Evolutionary conservation across 2,797 vertebrate genomes (phyloP).

Genomic region (Neoniphon sammara): DNA sequence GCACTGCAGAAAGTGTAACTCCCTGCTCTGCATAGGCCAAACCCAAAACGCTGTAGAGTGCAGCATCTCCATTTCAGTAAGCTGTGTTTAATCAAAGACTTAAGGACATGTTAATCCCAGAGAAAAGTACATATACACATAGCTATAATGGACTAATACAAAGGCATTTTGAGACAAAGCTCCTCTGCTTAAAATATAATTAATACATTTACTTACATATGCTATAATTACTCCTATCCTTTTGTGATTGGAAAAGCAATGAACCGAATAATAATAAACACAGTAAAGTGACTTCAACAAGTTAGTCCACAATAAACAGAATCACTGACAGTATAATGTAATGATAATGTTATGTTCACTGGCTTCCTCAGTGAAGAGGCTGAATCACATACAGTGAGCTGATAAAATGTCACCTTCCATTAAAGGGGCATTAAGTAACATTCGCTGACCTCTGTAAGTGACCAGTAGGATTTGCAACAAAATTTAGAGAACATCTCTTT

Average conservation of each 20-base stretch:
- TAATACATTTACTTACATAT: no score
- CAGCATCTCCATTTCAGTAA: conserved; percentile 21
- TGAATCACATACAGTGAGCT: neutral
- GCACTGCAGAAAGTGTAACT: conserved; percentile 49
- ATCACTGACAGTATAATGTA: neutral
- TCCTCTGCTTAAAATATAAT: no score
- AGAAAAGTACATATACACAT: no score
- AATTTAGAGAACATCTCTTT: no score
- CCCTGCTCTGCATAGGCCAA: conserved; percentile 26
- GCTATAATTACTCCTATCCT: no score
- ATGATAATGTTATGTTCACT: neutral
- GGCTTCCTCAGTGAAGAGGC: neutral
- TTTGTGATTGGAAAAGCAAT: no score
- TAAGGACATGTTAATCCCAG: neutral
- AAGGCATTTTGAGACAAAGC: no score
- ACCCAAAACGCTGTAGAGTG: neutral
- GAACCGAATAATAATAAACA: no score
- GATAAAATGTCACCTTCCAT: neutral
- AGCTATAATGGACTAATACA: no score
- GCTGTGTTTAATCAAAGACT: conserved; percentile 18
- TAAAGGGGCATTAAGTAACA: no score
- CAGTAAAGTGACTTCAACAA: neutral
- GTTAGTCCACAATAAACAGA: neutral
- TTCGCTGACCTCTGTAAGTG: no score
- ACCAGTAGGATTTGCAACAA: no score